Evolutionary conservation across 1,140 invertebrate species (phyloP).

Genomic region (Heliconius hermathena): DNA sequence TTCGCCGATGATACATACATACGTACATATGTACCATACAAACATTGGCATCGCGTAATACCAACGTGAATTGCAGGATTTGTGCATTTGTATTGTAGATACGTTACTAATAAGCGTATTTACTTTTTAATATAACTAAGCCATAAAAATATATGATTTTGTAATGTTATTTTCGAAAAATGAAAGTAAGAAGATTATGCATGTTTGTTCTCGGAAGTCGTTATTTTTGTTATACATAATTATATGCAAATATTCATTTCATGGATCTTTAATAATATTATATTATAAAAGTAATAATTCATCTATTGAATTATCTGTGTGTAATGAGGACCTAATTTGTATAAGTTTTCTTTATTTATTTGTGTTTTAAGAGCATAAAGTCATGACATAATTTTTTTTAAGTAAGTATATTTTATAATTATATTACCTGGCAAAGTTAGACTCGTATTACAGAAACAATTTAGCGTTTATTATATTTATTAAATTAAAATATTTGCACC

Average conservation of each 20-base stretch:
- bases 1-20: too few relatives aligned
- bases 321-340: too few relatives aligned
- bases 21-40: too few relatives aligned
- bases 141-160: constrained; percentile 11
- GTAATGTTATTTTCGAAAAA: neutral
- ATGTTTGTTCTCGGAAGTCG: neutral
- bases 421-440: too few relatives aligned
- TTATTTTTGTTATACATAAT: neutral
- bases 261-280: neutral
- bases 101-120: constrained; percentile 6
- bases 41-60: constrained; percentile 29
- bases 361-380: too few relatives aligned
- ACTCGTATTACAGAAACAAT: too few relatives aligned
- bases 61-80: constrained; percentile 33
- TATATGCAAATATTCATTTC: neutral
- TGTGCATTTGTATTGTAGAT: constrained; percentile 5
- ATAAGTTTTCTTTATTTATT: too few relatives aligned
- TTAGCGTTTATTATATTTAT: too few relatives aligned
- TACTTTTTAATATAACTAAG: constrained; percentile 14
- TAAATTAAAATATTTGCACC: too few relatives aligned
- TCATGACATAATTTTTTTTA: too few relatives aligned
- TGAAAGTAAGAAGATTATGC: neutral
- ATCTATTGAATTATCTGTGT: neutral
- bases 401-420: too few relatives aligned
- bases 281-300: neutral